Evolutionary conservation across 2,797 vertebrate species (phyloP), one percentile per base, ranked within the genome.

Genomic region (Enteromius radiatus): DNA sequence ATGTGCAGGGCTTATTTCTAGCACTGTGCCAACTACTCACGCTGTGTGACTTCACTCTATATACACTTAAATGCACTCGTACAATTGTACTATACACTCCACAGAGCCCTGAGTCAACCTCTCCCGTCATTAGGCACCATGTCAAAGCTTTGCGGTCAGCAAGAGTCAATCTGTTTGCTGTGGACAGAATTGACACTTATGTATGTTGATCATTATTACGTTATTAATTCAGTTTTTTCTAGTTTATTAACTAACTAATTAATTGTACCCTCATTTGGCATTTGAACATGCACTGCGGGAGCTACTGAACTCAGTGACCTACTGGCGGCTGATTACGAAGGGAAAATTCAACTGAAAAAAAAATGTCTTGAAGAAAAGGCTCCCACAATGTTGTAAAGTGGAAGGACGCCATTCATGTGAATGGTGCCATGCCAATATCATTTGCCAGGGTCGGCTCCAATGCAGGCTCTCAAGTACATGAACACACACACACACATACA

Each of bases 241-340:
- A 23, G 21, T 56, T 1, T 56, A 56, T 23, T 63, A 63, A 3
- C 59, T 31, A 7, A 63, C 59, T 31, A 7, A 63, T 31, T 31
- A 56, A 56, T 26, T 10, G 3, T 54, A 74, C 11, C 26, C 38
- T 63, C 3, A 17, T 47, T 63, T 63, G 68, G 54, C 28, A 47
- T n/a, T 54, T 64, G 3, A 33, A 67, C n/a, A 79, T 64, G 64
- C 68, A 59, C 2, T 67, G 81, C 73, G 84, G 82, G 82, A 80
- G 78, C 85, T 78, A 84, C 85, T 91, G 90, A 93, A 86, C 87
- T 92, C 90, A 89, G 77, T 87, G 76, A 86, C 83, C 84, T 73
- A 89, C 90, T 89, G 90, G 87, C 88, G 90, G 86, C 77, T 79
- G 31, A 89, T 82, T 78, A n/a, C 80, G 83, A 84, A 74, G 86